Conservation (phyloP, 2,888 invertebrate species). For the Trachelus tabidus region DNA sequence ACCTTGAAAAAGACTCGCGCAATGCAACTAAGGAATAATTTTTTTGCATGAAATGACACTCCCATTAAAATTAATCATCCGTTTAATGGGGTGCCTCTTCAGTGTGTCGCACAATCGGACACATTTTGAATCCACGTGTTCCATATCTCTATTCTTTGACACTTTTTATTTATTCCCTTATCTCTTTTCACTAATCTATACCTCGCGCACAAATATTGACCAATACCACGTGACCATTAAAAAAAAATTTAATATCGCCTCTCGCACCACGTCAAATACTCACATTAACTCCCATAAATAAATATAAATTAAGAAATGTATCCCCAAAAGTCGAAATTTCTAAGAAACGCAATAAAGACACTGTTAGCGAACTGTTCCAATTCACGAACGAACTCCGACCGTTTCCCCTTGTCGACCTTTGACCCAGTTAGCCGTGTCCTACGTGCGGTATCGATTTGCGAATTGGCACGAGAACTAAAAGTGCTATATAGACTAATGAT, state of each 20-base stretch:
- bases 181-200: neutral
- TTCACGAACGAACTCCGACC: neutral
- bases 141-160: neutral
- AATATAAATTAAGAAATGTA: neutral
- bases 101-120: constrained; percentile 16
- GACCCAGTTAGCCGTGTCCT: constrained; percentile 37
- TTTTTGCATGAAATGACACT: neutral
- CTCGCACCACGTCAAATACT: neutral
- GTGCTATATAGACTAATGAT: neutral
- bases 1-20: neutral
- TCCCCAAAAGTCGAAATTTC: neutral
- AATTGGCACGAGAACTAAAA: constrained; percentile 37
- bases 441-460: constrained; percentile 42
- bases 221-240: neutral
- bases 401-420: constrained; percentile 16
- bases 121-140: neutral
- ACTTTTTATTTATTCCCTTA: neutral
- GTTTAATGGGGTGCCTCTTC: constrained; percentile 15
- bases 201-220: neutral
- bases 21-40: neutral
- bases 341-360: neutral
- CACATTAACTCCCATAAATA: neutral
- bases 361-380: neutral
- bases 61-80: constrained; percentile 23
- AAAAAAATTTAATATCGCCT: neutral